Evolutionary conservation across 1,140 invertebrate species (phyloP).

Genomic region (Papilio aristodemus): DNA sequence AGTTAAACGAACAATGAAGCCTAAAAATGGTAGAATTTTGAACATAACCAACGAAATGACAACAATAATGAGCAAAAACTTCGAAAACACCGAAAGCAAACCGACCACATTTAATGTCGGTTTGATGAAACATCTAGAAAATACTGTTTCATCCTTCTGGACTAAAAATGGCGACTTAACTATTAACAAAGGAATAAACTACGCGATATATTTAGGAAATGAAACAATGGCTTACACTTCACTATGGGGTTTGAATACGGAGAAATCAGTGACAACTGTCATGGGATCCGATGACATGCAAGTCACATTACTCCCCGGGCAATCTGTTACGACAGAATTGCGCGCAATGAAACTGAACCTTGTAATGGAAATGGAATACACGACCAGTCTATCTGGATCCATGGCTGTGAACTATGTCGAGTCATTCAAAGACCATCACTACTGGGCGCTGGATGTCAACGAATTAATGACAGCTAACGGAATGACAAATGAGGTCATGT

Average conservation of each 20-base stretch:
- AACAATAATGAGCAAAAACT: slow-evolving; percentile 34
- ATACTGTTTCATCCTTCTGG: slow-evolving; percentile 44
- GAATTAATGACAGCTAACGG: slow-evolving; percentile 38
- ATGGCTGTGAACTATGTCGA: slow-evolving; percentile 47
- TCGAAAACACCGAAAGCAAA: slow-evolving; percentile 41
- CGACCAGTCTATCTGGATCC: slow-evolving; percentile 46
- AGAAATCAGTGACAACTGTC: slow-evolving; percentile 39
- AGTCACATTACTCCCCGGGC: slow-evolving; percentile 45
- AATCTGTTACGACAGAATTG: slow-evolving; percentile 41
- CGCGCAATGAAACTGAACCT: slow-evolving; percentile 39
- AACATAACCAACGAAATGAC: slow-evolving; percentile 34
- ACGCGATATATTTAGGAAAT: slow-evolving; percentile 25
- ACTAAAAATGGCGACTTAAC: slow-evolving; percentile 35
- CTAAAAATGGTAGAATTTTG: slow-evolving; percentile 39
- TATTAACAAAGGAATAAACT: slow-evolving; percentile 36
- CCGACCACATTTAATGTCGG: slow-evolving; percentile 37
- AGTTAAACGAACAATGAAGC: slow-evolving; percentile 40
- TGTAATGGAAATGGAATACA: slow-evolving; percentile 48
- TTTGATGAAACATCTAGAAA: slow-evolving; percentile 39
- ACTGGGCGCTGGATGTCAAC: slow-evolving; percentile 49
- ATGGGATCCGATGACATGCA: slow-evolving; percentile 41
- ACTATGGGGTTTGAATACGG: slow-evolving; percentile 40
- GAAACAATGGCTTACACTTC: slow-evolving; percentile 42
- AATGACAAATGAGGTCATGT: slow-evolving; percentile 36
- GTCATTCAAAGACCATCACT: slow-evolving; percentile 46